Conservation (phyloP, 2,113 vertebrate genomes). For the Ciconia stormi region DNA sequence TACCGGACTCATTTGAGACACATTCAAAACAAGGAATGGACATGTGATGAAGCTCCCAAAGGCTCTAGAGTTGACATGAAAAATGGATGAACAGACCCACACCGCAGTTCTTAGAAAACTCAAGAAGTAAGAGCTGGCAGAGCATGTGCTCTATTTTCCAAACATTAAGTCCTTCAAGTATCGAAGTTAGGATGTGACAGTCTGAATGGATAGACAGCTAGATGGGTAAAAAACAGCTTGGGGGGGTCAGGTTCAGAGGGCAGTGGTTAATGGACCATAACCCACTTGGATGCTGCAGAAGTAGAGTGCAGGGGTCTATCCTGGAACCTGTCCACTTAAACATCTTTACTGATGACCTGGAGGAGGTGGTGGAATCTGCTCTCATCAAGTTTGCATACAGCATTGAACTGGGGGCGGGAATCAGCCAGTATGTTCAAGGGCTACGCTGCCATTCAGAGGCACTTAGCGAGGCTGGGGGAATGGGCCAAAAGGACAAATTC, state of each 20-base stretch:
- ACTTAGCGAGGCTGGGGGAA: not conserved
- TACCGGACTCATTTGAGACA: not conserved
- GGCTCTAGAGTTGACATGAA: not conserved
- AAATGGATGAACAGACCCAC: not conserved
- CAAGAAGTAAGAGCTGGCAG: not conserved
- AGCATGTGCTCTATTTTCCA: not conserved
- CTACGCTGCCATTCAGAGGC: not conserved
- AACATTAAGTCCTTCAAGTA: not conserved
- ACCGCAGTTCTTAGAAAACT: not conserved
- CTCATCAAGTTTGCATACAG: not conserved
- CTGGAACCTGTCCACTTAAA: not conserved
- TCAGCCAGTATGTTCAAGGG: accelerated
- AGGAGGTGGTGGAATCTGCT: not conserved
- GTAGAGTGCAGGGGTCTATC: not conserved
- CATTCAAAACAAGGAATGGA: not conserved
- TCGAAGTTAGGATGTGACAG: not conserved
- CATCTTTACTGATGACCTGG: not conserved
- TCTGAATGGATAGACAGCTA: not conserved
- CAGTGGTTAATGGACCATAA: not conserved
- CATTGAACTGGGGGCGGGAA: not conserved
- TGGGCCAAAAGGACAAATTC: not conserved
- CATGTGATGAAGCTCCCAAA: not conserved
- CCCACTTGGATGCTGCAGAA: not conserved
- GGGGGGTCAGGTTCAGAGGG: not conserved
- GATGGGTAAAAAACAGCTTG: not conserved